These are phyloP conservation scores for Trachymyrmex cornetzi DNA, from an alignment of 1,140 invertebrate genomes.

Conservation along the genomic window DNA sequence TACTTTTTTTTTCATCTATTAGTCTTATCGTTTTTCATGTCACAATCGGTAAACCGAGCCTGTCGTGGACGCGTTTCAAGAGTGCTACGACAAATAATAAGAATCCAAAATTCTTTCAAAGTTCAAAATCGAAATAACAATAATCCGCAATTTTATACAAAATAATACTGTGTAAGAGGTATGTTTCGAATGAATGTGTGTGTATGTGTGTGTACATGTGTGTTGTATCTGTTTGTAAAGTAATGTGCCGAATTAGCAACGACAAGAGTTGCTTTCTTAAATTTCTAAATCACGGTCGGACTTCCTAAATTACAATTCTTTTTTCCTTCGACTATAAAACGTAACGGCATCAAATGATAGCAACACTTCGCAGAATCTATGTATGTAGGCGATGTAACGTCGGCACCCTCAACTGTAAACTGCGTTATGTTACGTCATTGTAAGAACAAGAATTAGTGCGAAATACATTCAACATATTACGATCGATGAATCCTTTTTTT, in stretches of 20 bases:
- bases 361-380: slow-evolving; percentile 25
- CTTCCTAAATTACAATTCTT: slow-evolving; percentile 28
- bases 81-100: slow-evolving; percentile 18
- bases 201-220: neutral
- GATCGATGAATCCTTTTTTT: slow-evolving; percentile 51
- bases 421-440: slow-evolving; percentile 18
- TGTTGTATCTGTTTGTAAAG: slow-evolving; percentile 11
- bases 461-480: slow-evolving; percentile 61
- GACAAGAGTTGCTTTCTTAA: slow-evolving; percentile 18
- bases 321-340: neutral
- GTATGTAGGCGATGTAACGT: slow-evolving; percentile 28
- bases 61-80: neutral
- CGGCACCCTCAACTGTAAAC: neutral
- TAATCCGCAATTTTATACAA: slow-evolving; percentile 39
- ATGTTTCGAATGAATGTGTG: neutral
- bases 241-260: slow-evolving; percentile 28
- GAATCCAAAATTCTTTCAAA: slow-evolving; percentile 9
- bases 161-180: slow-evolving; percentile 17
- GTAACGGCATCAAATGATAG: slow-evolving; percentile 22
- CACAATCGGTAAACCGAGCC: neutral
- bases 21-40: slow-evolving; percentile 17
- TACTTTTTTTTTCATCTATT: neutral
- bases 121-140: slow-evolving; percentile 21
- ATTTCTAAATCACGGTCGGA: slow-evolving; percentile 50
- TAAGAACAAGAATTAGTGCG: slow-evolving; percentile 52